phyloP scores from a whole-genome alignment of 2,888 invertebrate species.

The Drosophila sordidula region DNA sequence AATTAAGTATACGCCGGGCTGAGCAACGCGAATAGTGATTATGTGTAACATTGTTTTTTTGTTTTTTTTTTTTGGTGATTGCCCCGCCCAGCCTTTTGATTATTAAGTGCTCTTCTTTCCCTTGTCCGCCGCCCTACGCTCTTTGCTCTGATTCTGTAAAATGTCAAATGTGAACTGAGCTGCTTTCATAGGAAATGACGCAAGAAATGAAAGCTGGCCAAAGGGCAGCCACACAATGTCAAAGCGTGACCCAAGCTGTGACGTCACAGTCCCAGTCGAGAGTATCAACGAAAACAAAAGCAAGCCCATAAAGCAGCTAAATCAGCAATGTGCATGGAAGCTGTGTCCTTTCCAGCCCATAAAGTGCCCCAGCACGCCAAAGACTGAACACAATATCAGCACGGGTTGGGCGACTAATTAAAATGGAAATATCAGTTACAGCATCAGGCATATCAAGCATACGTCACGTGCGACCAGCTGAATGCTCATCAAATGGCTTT shows the following conservation, averaged over 20 bases:
- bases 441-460: slow-evolving; percentile 41
- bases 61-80: slow-evolving; percentile 10
- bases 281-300: not conserved
- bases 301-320: not conserved
- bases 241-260: slow-evolving; percentile 45
- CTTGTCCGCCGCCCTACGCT: not conserved
- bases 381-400: not conserved
- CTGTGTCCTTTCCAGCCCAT: slow-evolving; percentile 43
- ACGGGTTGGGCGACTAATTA: slow-evolving; percentile 50
- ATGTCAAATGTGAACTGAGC: slow-evolving; percentile 70
- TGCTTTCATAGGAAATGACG: slow-evolving; percentile 69
- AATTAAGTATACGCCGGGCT: slow-evolving; percentile 32
- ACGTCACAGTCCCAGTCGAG: slow-evolving; percentile 45
- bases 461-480: slow-evolving; percentile 42
- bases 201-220: slow-evolving; percentile 65
- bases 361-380: slow-evolving; percentile 23
- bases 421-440: slow-evolving; percentile 32
- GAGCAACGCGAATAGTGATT: slow-evolving; percentile 2
- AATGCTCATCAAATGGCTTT: slow-evolving; percentile 11
- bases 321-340: slow-evolving; percentile 29
- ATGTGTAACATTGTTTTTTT: not conserved
- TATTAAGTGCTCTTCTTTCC: slow-evolving; percentile 39
- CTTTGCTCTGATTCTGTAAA: slow-evolving; percentile 40
- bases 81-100: slow-evolving; percentile 29
- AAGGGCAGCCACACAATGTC: slow-evolving; percentile 61